A percentile compares a stretch with the other conserved stretches of the same genome.
Evolutionary conservation across 2,888 invertebrate genomes (phyloP).

Genomic region (Calameuta idolon): DNA sequence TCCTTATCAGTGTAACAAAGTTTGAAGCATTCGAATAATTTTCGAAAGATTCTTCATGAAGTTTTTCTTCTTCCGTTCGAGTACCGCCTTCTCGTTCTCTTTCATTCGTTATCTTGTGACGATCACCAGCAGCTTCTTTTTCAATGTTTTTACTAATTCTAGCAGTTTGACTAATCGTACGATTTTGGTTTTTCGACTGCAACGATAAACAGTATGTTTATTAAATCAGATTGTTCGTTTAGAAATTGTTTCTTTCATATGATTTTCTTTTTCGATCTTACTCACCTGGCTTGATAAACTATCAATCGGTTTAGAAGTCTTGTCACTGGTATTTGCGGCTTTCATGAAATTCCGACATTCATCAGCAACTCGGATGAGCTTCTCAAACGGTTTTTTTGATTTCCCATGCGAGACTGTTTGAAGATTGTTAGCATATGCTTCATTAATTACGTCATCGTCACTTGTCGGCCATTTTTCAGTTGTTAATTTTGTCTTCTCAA

Average conservation of each 20-base stretch:
- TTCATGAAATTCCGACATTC: slow-evolving; percentile 37
- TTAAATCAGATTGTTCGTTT: background rate
- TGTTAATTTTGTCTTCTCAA: background rate
- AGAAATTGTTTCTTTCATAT: background rate
- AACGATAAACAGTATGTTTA: background rate
- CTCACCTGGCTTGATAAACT: slow-evolving; percentile 15
- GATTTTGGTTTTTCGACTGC: background rate
- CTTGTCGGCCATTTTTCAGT: background rate
- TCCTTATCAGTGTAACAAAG: background rate
- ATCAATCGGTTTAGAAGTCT: slow-evolving; percentile 25
- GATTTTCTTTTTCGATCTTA: background rate
- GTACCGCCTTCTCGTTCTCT: background rate
- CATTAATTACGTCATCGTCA: slow-evolving; percentile 1
- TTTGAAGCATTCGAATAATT: background rate
- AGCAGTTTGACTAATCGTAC: background rate
- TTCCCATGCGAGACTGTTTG: background rate
- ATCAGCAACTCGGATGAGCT: slow-evolving; percentile 27
- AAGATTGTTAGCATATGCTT: slow-evolving; percentile 15
- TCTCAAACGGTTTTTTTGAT: slow-evolving; percentile 20
- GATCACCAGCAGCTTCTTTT: background rate
- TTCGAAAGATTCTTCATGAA: background rate
- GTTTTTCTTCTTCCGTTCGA: background rate
- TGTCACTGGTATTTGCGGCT: slow-evolving; percentile 32
- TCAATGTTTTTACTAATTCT: background rate
- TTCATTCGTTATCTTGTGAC: background rate